Base-by-base conservation (phyloP, 2,888 invertebrate genomes). In the Catocala sponsa region DNA sequence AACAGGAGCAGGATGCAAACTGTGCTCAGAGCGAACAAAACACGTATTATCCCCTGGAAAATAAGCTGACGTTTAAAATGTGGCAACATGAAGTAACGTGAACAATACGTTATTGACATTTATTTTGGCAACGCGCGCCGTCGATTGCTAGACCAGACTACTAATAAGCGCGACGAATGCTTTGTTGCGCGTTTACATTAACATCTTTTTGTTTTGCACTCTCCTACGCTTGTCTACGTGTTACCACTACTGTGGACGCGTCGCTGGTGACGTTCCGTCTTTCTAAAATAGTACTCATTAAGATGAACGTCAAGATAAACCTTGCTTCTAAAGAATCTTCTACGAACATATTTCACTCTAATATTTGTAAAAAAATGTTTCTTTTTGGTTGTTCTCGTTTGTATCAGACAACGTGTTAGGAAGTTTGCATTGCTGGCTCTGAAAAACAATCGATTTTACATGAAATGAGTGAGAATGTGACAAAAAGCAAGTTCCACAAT, bases 251-350 rank as follows among this genome's bases (percentile, higher is more conserved):
- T 78, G 77, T 80, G 57, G 58, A 68, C 59, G 82, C 79, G 83
- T 75, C 72, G 74, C 72, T 75, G 64, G 78, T 87, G 86, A 86
- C 86, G 85, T 80, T 74, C 70, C 78, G 65, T 73, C 68, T 78
- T 79, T 81, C 84, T 83, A 87, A 87, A 86, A 85, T 83, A 81
- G 82, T 83, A 67, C 79, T 84, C 82, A 82, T 81, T 81, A 82
- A 84, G 84, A 86, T 86, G 70, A 74, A 77, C 70, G 59, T 71
- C 59, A 63, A 63, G 80, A 82, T 81, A 82, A 79, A 74, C 56
- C 47, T 53, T 10, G 50, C 61, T 70, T 62, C 62, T 52, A 51
- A 50, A 48, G 52, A 71, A 53, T 12, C 51, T 43, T 65, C 41
- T 25, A 59, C 33, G 42, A 32, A 51, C 53, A 12, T 46, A 38